Base-by-base conservation (phyloP, 53 echinoderm and acorn worm species). In the Hippasteria phrygiana region DNA sequence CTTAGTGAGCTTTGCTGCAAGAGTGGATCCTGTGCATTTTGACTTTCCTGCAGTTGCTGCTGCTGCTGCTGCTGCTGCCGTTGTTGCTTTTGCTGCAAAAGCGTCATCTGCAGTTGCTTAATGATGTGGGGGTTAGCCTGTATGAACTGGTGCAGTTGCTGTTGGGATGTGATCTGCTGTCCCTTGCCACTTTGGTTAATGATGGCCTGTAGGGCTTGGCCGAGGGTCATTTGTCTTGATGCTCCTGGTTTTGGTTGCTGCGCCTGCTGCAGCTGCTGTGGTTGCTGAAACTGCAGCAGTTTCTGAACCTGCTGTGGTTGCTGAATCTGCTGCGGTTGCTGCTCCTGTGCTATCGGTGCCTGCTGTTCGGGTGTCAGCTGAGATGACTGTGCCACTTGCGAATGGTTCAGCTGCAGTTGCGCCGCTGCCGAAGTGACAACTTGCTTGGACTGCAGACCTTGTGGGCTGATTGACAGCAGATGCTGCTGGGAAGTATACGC, bases 101-200 rank as follows among this genome's bases (percentile, higher is more conserved):
- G 67, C 47, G 42, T 36, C 43, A 48, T 28, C 46, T 81, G 80
- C 27, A 88, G 62, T 42, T 80, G 74, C 13, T 85, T 71, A 17
- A 69, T 0, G 24, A 85, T 71, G 24, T 85, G 50, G 34, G 85
- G 85, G 51, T 85, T 85, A 34, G 85, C 85, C 46, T 85, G 85
- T 16, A 85, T 85, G 51, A 85, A 85, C 71, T 85, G 85, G 34
- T 85, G 53, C 8, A 85, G 85, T 85, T 85, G 85, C 71, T 85
- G 85, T 51, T 67, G 71, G 50, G 33, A 40, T 22, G 85, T 85
- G 35, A 71, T 85, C 48, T 85, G 85, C 51, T 85, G 85, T 16
- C 85, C 85, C 42, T 85, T 85, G 37, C 85, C 85, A 37, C 71
- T 85, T n/a, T 50, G 48, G 70, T 85, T 85, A 27, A 85, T 69